Conservation (phyloP, 2,797 vertebrate genomes). For the Botia kubotai region DNA sequence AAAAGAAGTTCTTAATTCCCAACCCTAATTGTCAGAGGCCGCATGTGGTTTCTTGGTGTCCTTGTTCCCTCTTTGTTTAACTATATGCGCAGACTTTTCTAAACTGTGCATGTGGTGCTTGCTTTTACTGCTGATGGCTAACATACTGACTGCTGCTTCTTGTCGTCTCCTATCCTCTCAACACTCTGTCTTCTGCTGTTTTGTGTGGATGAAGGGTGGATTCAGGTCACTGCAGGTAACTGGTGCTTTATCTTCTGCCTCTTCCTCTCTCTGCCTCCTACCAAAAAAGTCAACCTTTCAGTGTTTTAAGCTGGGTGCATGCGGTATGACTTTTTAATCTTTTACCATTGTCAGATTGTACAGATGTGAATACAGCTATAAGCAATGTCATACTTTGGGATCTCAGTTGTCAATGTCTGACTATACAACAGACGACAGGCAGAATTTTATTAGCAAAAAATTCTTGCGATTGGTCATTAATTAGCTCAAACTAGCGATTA, state of each 20-base stretch:
- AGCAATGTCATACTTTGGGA: too few relatives aligned
- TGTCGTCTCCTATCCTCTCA: constrained; percentile 40
- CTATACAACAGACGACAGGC: too few relatives aligned
- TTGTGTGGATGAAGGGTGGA: constrained; percentile 96
- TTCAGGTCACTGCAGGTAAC: constrained; percentile 99
- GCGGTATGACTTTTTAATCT: too few relatives aligned
- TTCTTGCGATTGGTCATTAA: too few relatives aligned
- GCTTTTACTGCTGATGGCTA: constrained; percentile 54
- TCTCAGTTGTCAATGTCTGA: too few relatives aligned
- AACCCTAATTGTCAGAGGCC: neutral
- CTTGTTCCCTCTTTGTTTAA: neutral
- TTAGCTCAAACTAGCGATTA: too few relatives aligned
- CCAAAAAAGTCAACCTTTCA: neutral
- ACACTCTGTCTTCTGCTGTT: constrained; percentile 70
- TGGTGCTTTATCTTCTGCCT: constrained; percentile 63
- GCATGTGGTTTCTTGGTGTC: neutral
- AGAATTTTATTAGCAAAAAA: too few relatives aligned
- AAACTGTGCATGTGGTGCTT: constrained; percentile 22
- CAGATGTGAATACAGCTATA: too few relatives aligned
- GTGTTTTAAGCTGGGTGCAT: neutral
- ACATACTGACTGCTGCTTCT: constrained; percentile 60
- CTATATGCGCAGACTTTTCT: neutral
- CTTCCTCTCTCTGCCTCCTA: constrained; percentile 47
- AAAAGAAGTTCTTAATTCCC: neutral
- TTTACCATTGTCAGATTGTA: too few relatives aligned